Evolutionary conservation across 1,140 invertebrate species (phyloP).

Genomic region (Diorhabda carinulata): DNA sequence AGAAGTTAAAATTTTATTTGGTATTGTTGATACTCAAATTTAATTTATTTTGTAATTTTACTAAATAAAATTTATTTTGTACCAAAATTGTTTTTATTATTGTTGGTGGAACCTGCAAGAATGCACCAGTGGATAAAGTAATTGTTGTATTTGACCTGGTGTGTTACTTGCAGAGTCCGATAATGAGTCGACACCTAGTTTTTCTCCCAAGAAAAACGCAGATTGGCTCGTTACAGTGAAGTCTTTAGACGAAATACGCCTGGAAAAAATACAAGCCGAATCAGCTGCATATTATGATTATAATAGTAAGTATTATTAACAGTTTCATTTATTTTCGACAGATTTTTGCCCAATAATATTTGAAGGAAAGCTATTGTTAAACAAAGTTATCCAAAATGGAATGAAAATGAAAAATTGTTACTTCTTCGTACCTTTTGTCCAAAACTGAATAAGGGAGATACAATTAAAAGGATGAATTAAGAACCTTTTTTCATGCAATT

Average conservation of each 20-base stretch:
- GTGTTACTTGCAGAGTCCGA: slow-evolving; percentile 70
- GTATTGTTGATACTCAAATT: slow-evolving; percentile 11
- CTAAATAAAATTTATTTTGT: slow-evolving; percentile 26
- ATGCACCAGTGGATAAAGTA: slow-evolving; percentile 29
- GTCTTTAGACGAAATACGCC: slow-evolving; percentile 61
- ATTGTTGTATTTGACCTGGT: slow-evolving; percentile 38
- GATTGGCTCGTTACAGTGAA: slow-evolving; percentile 52
- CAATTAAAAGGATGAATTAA: no score
- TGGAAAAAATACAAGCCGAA: slow-evolving; percentile 66
- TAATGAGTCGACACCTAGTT: slow-evolving; percentile 61
- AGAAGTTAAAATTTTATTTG: slow-evolving; percentile 9
- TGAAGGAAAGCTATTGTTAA: no score
- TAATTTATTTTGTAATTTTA: slow-evolving; percentile 19
- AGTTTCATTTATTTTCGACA: no score
- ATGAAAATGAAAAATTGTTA: no score
- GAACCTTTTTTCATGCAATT: no score
- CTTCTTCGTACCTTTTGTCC: no score
- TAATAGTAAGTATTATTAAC: no score
- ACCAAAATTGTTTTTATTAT: slow-evolving; percentile 23
- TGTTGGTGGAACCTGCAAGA: slow-evolving; percentile 35
- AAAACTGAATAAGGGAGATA: no score
- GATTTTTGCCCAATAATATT: no score
- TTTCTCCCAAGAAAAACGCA: slow-evolving; percentile 54
- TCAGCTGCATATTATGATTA: slow-evolving; percentile 59
- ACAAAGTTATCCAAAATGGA: no score